Evolutionary conservation across 2,888 invertebrate species (phyloP), one percentile per base, ranked within the genome.

Genomic region (Auanema sp.): DNA sequence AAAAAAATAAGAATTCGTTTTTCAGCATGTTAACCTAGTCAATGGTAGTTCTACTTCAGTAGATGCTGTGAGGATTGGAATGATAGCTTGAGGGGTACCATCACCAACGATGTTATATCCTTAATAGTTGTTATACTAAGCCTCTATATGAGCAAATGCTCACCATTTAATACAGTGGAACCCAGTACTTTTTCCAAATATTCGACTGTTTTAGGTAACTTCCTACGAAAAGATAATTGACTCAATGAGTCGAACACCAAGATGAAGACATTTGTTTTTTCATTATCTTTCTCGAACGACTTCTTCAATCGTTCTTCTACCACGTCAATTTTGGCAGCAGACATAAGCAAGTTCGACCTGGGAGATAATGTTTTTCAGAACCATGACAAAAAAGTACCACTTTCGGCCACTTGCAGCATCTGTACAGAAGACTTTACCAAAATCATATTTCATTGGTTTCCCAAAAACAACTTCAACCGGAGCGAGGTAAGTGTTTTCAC

Each of bases 171-270:
- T 21, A 83, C 77, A 2, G 77, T 71, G 16, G 74, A 66, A 52
- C 69, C 75, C 49, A 84, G 60, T 0, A 65, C 58, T n/a, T 79
- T 60, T 42, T 79, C 80, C 6, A 92, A 83, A 83, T 89, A 90
- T 14, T 88, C 86, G 83, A 90, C 91, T 10, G 90, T 89, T 77
- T 89, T 89, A 0, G 92, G 91, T 76, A 93, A 86, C 81, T 90
- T 90, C 18, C 92, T 87, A 54, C 90, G 89, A 79, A 91, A 92
- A 10, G 91, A 90, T 85, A 91, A 90, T 55, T 90, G 88, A 0
- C 93, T 92, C 0, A 94, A 85, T 0, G 94, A 93, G 85, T 95
- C 94, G 78, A 92, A 91, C 0, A 92, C 93, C 69, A 92, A 60
- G 55, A 79, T 68, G 60, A 65, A 74, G 16, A 78, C 75, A 47